A percentile compares a stretch with the other conserved stretches of the same genome.
Conservation (phyloP, 2,888 invertebrate species). For the Reticulitermes lucifugus region DNA sequence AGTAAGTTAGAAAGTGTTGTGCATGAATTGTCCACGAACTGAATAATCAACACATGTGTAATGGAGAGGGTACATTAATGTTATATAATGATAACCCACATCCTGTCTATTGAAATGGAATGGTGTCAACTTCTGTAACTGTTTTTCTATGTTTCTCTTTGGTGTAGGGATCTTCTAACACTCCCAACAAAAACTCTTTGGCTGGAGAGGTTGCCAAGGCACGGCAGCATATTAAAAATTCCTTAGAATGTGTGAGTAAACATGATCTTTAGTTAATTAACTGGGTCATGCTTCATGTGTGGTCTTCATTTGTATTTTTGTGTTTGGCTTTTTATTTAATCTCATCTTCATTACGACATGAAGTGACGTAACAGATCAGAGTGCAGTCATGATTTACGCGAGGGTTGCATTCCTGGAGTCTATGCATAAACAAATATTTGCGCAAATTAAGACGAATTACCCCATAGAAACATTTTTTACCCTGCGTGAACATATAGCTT, state of each 20-base stretch:
- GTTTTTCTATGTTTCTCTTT: conserved; percentile 56
- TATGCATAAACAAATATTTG: no score
- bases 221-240: conserved; percentile 81
- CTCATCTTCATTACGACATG: not conserved
- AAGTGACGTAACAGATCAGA: not conserved
- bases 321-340: not conserved
- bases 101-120: not conserved
- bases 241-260: conserved; percentile 67
- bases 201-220: conserved; percentile 89
- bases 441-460: no score
- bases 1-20: no score
- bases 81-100: no score
- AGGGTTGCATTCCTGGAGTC: no score
- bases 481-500: no score
- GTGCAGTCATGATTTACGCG: no score
- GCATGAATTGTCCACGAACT: no score
- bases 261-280: not conserved
- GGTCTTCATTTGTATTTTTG: not conserved
- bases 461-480: no score
- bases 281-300: not conserved
- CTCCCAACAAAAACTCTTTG: conserved; percentile 70
- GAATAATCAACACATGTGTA: no score
- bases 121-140: conserved; percentile 15
- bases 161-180: conserved; percentile 60
- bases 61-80: no score